Percentiles rank a stretch among this genome's conserved stretches.
These are phyloP conservation scores for Amiota communis DNA, from an alignment of 2,888 invertebrate species.

Conservation along the genomic window DNA sequence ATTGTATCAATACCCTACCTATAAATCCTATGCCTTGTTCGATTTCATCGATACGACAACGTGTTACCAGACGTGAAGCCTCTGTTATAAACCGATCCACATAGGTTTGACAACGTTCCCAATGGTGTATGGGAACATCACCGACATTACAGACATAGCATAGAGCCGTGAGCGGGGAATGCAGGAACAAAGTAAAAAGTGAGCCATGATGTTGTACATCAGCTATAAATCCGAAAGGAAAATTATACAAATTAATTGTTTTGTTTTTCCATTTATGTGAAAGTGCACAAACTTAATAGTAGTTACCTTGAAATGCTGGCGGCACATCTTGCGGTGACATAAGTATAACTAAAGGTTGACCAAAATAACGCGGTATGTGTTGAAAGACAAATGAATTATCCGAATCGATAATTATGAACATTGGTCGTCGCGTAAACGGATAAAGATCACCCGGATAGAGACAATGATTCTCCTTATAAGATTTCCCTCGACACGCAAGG, in stretches of 20 bases:
- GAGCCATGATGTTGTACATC: conserved; percentile 91
- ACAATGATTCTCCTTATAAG: conserved; percentile 81
- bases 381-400: conserved; percentile 95
- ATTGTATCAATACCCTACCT: conserved; percentile 68
- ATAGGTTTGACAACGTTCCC: conserved; percentile 92
- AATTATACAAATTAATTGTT: neutral
- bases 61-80: conserved; percentile 86
- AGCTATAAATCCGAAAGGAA: conserved; percentile 67
- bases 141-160: conserved; percentile 92
- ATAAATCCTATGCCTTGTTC: conserved; percentile 74
- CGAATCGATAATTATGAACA: conserved; percentile 95
- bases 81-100: conserved; percentile 92
- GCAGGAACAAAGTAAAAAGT: conserved; percentile 95
- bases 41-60: conserved; percentile 85
- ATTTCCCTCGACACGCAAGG: conserved; percentile 71
- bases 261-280: neutral
- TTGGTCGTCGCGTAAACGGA: conserved; percentile 92
- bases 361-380: conserved; percentile 92
- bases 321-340: conserved; percentile 96
- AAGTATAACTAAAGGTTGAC: conserved; percentile 92
- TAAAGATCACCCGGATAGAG: conserved; percentile 95
- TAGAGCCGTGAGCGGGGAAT: conserved; percentile 93
- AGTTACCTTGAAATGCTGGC: conserved; percentile 83
- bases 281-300: neutral
- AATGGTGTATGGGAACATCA: conserved; percentile 87